Base-by-base conservation (phyloP, 2,888 invertebrate species). In the Elmis aenea region DNA sequence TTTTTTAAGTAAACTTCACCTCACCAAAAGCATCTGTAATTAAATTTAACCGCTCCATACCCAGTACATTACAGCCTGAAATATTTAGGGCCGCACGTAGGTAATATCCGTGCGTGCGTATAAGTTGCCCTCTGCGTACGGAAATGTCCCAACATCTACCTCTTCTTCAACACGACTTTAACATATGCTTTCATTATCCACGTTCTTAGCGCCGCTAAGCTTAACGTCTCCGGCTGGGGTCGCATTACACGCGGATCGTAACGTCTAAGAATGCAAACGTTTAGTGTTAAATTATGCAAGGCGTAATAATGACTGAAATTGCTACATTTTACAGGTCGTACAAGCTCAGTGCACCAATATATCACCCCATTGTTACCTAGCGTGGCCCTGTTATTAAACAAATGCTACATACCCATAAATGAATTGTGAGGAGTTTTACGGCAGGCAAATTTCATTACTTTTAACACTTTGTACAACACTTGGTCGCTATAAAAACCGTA, bases 261-360 rank as follows among this genome's bases (percentile, higher is more conserved):
- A 42, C 42, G 38, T 38, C 42, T 37, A 42, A 42, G 42, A 42
- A 42, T 42, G 37, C 38, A 42, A 42, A 38, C 42, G 37, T 38
- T 37, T 27, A 33, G 40, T 35, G 43, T 43, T 43, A 46, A 46
- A 46, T 46, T 46, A 46, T 46, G 42, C 43, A 46, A 40, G 37
- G 38, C 37, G 43, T 38, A 46, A 46, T 43, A 41, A 46, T 46
- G 46, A 40, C 38, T 41, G 43, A 35, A 46, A 43, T 43, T 46
- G 43, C 40, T 35, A 32, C 46, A 41, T 43, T 38, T 46, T 46
- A 43, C 38, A 40, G 35, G 38, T 29, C 41, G 33, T 34, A 28
- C 38, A 34, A 35, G 41, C 39, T 37, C 34, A 38, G 33, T 42
- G 38, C 38, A 35, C 18, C 27, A 34, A 38, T 42, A 37, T 37